Base-by-base conservation (phyloP, 2,113 vertebrate genomes). In the Chloropsis hardwickii region DNA sequence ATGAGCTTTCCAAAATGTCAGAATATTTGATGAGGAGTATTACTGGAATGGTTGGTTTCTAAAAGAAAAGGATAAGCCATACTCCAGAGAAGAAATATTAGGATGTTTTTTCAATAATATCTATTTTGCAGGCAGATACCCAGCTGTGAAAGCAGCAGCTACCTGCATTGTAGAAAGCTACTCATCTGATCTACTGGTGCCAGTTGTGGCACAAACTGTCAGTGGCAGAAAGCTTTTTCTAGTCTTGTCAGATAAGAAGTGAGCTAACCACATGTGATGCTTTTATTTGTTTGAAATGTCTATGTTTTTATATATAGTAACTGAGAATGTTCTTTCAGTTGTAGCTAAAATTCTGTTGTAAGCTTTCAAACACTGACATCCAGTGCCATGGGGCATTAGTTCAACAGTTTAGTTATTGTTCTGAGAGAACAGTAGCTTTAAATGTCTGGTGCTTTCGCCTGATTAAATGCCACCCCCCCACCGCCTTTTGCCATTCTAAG, bases 361-460 rank as follows among this genome's bases (percentile, higher is more conserved):
- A 61, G 31, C 40, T 81, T 77, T 64, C 73, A 57, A 78, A 47
- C 23, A n/a, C 29, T 86, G 40, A 12, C 0, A 0, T 64, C 31
- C 61, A 85, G 0, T 76, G 65, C 48, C 2, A 0, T 37, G 23
- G 37, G 37, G 9, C 66, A 54, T 81, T 60, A 65, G 40, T 87
- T 92, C 65, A 79, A 82, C 40, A 74, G 69, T 81, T 78, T 35
- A 76, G 53, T 91, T 95, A 58, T 39, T 87, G 78, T 94, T 97
- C 44, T 53, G 48, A 57, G 37, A 65, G 35, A 94, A 85, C 53
- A 74, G 53, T 28, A 77, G 25, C 23, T 91, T 89, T 89, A 79
- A 94, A 69, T 39, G 19, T 60, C 56, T 92, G 33, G 16, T 83
- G n/a, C 23, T 84, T 88, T 86, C 0, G 1, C 42, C 25, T 58